A percentile compares a stretch with the other conserved stretches of the same genome.
Evolutionary conservation across 2,797 vertebrate species (phyloP).

Genomic region (Hoplostethus mediterraneus): DNA sequence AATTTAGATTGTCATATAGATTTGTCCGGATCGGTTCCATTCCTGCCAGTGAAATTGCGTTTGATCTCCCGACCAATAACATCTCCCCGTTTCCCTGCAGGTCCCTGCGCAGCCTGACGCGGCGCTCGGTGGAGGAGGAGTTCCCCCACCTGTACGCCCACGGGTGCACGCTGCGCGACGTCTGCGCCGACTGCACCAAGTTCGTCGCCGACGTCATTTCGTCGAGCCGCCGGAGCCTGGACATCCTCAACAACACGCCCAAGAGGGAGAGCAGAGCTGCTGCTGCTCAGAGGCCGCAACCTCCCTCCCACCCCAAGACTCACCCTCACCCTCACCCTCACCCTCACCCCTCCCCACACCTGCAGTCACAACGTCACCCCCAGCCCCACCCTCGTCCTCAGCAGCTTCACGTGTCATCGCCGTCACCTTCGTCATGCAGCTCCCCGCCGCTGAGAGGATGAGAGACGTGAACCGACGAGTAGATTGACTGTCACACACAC

Average conservation of each 20-base stretch:
- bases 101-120: constrained; percentile 86
- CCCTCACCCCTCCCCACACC: not conserved
- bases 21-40: too few relatives aligned
- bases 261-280: constrained; percentile 73
- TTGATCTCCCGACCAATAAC: not conserved
- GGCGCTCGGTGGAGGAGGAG: constrained; percentile 91
- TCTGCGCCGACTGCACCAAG: constrained; percentile 92
- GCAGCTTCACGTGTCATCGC: not conserved
- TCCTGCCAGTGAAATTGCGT: too few relatives aligned
- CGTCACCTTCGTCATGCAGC: constrained; percentile 13
- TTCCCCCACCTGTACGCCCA: constrained; percentile 95
- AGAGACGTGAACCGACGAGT: constrained; percentile 47
- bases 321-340: not conserved
- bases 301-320: constrained; percentile 49
- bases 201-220: constrained; percentile 92
- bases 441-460: constrained; percentile 8
- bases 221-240: constrained; percentile 94
- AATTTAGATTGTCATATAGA: too few relatives aligned
- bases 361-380: not conserved
- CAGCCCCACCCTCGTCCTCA: constrained; percentile 13
- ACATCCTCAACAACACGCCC: constrained; percentile 90
- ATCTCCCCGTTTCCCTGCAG: constrained; percentile 69
- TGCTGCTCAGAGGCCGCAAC: constrained; percentile 50
- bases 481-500: constrained; percentile 8
- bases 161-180: constrained; percentile 90